phyloP scores from a whole-genome alignment of 2,113 vertebrate species.

The Pseudorhombus dupliciocellatus region DNA sequence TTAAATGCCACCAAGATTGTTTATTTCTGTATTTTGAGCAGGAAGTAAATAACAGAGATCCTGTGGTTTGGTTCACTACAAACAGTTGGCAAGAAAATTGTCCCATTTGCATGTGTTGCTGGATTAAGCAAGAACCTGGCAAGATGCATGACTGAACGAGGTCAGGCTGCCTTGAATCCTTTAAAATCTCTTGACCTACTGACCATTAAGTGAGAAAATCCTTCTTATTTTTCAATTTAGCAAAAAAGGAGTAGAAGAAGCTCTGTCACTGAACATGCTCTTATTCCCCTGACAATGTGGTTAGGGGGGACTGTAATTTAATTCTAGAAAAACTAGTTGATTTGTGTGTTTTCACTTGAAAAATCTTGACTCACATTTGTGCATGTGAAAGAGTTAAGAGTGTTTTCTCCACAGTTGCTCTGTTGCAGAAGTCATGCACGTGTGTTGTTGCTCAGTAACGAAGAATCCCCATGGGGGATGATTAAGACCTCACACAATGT shows the following conservation, averaged over 20 bases:
- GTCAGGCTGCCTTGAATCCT: background rate
- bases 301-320: slow-evolving; percentile 21
- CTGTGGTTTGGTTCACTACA: background rate
- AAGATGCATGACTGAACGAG: background rate
- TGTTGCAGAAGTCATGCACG: background rate
- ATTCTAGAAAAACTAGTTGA: slow-evolving; percentile 3
- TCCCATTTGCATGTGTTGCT: background rate
- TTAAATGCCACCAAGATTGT: too few relatives aligned
- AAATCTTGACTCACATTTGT: slow-evolving; percentile 19
- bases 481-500: slow-evolving; percentile 69
- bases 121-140: background rate
- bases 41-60: background rate
- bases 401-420: slow-evolving; percentile 19
- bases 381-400: background rate
- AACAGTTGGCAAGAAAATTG: background rate
- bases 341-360: slow-evolving; percentile 8
- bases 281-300: background rate
- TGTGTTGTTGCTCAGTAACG: slow-evolving; percentile 41
- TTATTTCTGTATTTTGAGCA: too few relatives aligned
- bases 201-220: background rate
- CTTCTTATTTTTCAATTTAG: too few relatives aligned
- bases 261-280: too few relatives aligned
- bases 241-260: too few relatives aligned
- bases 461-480: slow-evolving; percentile 61
- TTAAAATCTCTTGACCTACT: background rate